Percentiles rank a stretch among this genome's conserved stretches.
Evolutionary conservation across 2,888 invertebrate genomes (phyloP).

Genomic region (Cosmopolites sordidus): DNA sequence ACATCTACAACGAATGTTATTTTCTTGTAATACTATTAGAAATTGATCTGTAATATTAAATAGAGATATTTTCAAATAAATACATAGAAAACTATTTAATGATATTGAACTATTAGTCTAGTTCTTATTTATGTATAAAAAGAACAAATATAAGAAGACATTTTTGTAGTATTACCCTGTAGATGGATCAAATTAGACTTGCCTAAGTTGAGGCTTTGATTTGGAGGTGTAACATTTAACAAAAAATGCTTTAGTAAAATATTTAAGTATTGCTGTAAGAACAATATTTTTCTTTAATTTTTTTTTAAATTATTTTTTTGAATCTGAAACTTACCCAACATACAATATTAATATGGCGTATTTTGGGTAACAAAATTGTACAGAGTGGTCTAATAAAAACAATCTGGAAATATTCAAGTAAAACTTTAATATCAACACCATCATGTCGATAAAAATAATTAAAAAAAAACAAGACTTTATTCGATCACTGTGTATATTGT

Average conservation of each 20-base stretch:
- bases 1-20: conserved; percentile 2
- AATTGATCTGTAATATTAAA: conserved; percentile 20
- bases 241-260: no score
- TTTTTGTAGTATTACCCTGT: neutral
- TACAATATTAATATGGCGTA: neutral
- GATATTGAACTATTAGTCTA: conserved; percentile 19
- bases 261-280: conserved; percentile 25
- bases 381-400: no score
- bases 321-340: neutral
- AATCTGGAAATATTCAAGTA: no score
- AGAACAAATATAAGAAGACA: neutral
- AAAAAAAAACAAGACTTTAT: neutral
- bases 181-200: no score
- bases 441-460: no score
- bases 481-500: conserved; percentile 29
- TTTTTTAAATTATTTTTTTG: conserved; percentile 5
- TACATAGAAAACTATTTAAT: conserved; percentile 23
- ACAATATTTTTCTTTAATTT: conserved; percentile 14
- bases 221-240: no score
- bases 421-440: no score
- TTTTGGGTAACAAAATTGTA: conserved; percentile 43
- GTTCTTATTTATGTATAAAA: conserved; percentile 22
- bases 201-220: neutral
- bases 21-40: conserved; percentile 7
- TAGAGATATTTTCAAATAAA: conserved; percentile 22